These are phyloP conservation scores for Lycia hirtaria DNA, from an alignment of 2,888 invertebrate genomes.

Conservation along the genomic window DNA sequence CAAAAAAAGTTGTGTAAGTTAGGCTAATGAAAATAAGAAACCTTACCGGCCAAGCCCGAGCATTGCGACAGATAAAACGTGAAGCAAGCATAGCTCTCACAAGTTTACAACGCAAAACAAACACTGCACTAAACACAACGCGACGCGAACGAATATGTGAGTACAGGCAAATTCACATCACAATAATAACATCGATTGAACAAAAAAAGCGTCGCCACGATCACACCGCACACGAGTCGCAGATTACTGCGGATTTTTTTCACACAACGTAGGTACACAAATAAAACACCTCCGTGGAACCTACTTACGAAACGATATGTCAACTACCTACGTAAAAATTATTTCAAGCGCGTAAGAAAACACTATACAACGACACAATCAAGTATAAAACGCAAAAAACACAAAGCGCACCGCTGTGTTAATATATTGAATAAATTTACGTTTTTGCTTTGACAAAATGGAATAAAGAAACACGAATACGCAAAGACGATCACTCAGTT, in stretches of 20 bases:
- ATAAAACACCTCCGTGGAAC: slow-evolving; percentile 72
- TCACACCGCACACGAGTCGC: slow-evolving; percentile 48
- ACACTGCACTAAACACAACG: slow-evolving; percentile 48
- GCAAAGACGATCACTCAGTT: slow-evolving; percentile 46
- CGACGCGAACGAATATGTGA: slow-evolving; percentile 44
- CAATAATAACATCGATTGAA: slow-evolving; percentile 52
- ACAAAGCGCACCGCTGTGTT: slow-evolving; percentile 25
- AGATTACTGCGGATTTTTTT: slow-evolving; percentile 58
- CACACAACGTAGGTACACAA: slow-evolving; percentile 77
- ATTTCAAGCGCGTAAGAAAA: slow-evolving; percentile 44
- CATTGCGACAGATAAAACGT: slow-evolving; percentile 43
- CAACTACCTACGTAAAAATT: slow-evolving; percentile 72
- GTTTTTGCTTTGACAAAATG: slow-evolving; percentile 46
- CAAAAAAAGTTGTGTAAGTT: background rate
- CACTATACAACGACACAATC: slow-evolving; percentile 27
- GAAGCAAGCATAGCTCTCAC: slow-evolving; percentile 64
- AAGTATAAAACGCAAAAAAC: slow-evolving; percentile 26
- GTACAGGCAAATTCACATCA: slow-evolving; percentile 52
- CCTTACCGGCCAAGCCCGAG: slow-evolving; percentile 55
- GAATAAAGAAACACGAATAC: slow-evolving; percentile 36
- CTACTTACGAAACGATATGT: slow-evolving; percentile 79
- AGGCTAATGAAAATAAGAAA: slow-evolving; percentile 14
- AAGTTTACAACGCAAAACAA: slow-evolving; percentile 49
- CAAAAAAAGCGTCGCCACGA: slow-evolving; percentile 43
- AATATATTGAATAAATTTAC: slow-evolving; percentile 45